Conservation (phyloP, 37 sponge, comb jelly and placozoan genomes). For the Oopsacas minuta region DNA sequence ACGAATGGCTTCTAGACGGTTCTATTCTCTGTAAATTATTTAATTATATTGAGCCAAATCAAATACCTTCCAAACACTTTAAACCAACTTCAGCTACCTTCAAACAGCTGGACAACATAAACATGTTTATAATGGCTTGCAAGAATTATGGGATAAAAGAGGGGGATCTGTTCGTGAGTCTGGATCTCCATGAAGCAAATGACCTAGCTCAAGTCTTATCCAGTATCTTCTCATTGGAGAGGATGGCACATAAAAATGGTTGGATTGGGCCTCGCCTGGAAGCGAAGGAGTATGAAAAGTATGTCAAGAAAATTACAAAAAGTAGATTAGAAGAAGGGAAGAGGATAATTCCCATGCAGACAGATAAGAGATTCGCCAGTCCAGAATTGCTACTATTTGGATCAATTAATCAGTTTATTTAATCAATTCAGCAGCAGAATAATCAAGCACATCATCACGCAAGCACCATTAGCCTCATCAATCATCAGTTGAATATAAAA, state of each 20-base stretch:
- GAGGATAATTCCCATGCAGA: neutral
- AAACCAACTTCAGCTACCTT: neutral
- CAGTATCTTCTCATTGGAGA: neutral
- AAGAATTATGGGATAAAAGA: neutral
- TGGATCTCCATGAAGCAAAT: conserved; percentile 8
- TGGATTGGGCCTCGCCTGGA: neutral
- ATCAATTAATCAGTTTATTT: neutral
- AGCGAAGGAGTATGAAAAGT: neutral
- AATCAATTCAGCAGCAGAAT: neutral
- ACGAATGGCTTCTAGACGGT: neutral
- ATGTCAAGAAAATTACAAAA: neutral
- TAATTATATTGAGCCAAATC: neutral
- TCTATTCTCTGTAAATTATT: neutral
- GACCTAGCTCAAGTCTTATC: neutral
- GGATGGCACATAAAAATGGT: neutral
- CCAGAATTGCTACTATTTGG: neutral
- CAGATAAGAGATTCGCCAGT: neutral
- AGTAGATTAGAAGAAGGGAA: neutral
- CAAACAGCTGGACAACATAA: neutral
- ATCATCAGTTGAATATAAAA: too few relatives aligned
- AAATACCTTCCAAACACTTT: neutral
- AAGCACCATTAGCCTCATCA: too few relatives aligned
- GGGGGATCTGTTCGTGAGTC: neutral
- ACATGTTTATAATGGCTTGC: neutral
- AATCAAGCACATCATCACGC: too few relatives aligned